Base-by-base conservation (phyloP, 2,113 vertebrate species). In the Dinomys branickii region DNA sequence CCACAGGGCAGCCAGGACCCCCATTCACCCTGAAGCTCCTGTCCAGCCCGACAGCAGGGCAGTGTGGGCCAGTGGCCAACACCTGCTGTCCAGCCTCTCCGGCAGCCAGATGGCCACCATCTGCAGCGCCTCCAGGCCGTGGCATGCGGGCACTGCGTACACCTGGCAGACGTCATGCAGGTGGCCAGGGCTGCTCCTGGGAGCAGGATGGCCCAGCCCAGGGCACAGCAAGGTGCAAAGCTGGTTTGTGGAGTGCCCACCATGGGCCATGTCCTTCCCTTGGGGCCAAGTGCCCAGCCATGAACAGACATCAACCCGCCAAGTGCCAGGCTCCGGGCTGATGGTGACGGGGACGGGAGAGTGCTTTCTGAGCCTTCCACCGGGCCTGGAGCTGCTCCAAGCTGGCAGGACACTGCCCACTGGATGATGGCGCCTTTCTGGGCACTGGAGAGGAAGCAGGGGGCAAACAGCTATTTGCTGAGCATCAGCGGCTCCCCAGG, bases 61-160 rank as follows among this genome's bases (percentile, higher is more conserved):
- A 7, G 24, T 2, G 3, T 77, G 56, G 88, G 50, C 84, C 10
- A 22, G 14, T 22, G 52, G 24, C 65, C 59, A 69, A 16, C 1
- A 8, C 56, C 56, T 28, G 92, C 63, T 0, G 0, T 33, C 92
- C 88, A 16, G 71, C 83, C 97, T 92, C 56, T 85, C 35, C 41
- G 2, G 26, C 3, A 30, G 61, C 91, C 96, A 90, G 91, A 90
- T 91, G 85, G 95, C 91, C 91, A 82, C 95, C 97, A 77, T 85
- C 96, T 96, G 97, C 56, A 7, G 63, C 44, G 12, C 12, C 50
- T 52, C 17, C 78, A 19, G 85, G 63, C 77, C 71, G 69, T 5
- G 35, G 63, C 0, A 9, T 1, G 17, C 0, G 30, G 16, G 50
- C 30, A 63, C 63, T 54, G 0, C 12, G 85, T 75, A 69, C 24